Conservation (phyloP, 2,888 invertebrate species). For the Bellardia bayeri region DNA sequence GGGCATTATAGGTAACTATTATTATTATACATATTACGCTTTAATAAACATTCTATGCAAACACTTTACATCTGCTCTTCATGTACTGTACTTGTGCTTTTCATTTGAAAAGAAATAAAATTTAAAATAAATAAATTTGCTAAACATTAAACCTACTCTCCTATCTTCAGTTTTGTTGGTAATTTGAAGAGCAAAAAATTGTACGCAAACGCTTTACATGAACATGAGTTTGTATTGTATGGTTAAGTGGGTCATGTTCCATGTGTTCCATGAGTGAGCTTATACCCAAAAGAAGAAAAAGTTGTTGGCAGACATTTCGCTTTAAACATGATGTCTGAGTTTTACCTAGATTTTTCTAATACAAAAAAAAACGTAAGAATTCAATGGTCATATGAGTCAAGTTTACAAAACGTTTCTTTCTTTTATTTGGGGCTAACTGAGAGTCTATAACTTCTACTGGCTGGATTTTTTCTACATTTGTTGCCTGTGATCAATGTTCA, state of each 20-base stretch:
- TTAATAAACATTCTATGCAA: constrained; percentile 20
- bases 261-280: constrained; percentile 27
- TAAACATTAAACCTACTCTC: too few relatives aligned
- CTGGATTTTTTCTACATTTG: background rate
- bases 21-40: constrained; percentile 44
- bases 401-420: constrained; percentile 61
- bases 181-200: constrained; percentile 15
- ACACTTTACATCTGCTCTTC: too few relatives aligned
- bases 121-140: too few relatives aligned
- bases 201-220: constrained; percentile 49
- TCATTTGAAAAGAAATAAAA: too few relatives aligned
- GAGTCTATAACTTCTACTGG: background rate
- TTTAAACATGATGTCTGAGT: constrained; percentile 22
- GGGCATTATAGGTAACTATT: background rate
- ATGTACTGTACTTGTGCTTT: too few relatives aligned
- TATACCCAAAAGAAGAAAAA: constrained; percentile 40
- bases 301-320: constrained; percentile 13
- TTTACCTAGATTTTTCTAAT: constrained; percentile 36
- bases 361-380: constrained; percentile 52
- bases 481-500: constrained; percentile 12
- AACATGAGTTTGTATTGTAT: constrained; percentile 40
- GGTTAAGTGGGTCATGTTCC: constrained; percentile 63
- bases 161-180: too few relatives aligned
- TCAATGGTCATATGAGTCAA: constrained; percentile 72
- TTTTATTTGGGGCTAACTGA: background rate